A percentile compares a stretch with the other conserved stretches of the same genome.
Evolutionary conservation across 2,888 invertebrate species (phyloP).

Genomic region (Capitulum mitella): DNA sequence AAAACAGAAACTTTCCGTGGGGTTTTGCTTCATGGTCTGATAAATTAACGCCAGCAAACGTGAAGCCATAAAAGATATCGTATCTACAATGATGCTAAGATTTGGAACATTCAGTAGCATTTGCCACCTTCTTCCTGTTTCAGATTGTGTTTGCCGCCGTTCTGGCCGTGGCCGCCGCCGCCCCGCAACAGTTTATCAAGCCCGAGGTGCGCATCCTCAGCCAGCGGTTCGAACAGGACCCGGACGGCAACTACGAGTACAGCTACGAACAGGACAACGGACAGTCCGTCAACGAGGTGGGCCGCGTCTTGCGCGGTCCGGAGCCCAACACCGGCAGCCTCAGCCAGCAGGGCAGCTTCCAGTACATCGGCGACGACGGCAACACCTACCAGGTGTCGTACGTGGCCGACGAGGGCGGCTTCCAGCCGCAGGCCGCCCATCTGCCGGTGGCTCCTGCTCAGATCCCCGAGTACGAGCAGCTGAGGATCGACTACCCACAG

Average conservation of each 20-base stretch:
- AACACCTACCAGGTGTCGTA: conserved; percentile 3
- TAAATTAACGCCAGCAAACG: too few relatives aligned
- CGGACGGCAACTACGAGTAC: background rate
- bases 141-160: conserved; percentile 10
- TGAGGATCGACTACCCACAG: background rate
- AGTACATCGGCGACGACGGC: conserved; percentile 2
- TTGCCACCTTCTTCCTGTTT: background rate
- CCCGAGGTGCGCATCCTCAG: background rate
- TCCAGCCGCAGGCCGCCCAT: conserved; percentile 11
- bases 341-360: conserved; percentile 5
- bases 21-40: too few relatives aligned
- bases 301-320: background rate
- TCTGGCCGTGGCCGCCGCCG: background rate
- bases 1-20: too few relatives aligned
- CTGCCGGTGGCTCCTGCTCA: background rate
- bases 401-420: conserved; percentile 9
- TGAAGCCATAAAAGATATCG: too few relatives aligned
- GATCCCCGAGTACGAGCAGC: conserved; percentile 7
- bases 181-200: background rate
- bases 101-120: too few relatives aligned
- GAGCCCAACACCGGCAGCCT: background rate
- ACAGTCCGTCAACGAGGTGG: background rate
- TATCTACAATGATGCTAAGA: too few relatives aligned
- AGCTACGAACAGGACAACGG: background rate
- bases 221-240: background rate